These are phyloP conservation scores for Daboia siamensis DNA, from an alignment of 2,113 vertebrate genomes.

Conservation along the genomic window DNA sequence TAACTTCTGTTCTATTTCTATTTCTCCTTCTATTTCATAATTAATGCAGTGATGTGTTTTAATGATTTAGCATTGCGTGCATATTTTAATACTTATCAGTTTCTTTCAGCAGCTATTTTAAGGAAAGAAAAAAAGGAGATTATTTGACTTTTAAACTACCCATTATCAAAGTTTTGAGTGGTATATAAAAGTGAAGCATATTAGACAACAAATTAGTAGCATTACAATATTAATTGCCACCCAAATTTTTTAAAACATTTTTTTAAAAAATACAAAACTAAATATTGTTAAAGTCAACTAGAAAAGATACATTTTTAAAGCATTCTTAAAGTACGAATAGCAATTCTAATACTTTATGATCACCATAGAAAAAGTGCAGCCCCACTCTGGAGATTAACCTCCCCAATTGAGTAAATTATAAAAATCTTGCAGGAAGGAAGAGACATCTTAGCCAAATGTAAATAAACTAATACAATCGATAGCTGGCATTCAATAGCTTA, in stretches of 20 bases:
- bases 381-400: not conserved
- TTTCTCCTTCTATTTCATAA: not conserved
- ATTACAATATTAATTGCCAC: not conserved
- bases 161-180: not conserved
- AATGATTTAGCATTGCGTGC: not conserved
- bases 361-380: not conserved
- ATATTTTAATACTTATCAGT: not conserved
- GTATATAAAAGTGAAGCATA: not conserved
- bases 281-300: not conserved
- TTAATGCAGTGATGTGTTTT: not conserved
- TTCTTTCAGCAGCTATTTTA: not conserved
- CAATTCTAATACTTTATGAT: not conserved
- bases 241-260: not conserved
- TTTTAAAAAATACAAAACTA: not conserved
- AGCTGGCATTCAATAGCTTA: not conserved
- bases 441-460: not conserved
- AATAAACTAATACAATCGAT: not conserved
- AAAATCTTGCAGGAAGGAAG: not conserved
- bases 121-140: not conserved
- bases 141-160: not conserved
- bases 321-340: not conserved
- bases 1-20: not conserved
- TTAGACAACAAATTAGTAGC: not conserved
- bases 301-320: not conserved
- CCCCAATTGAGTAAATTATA: not conserved